Base-by-base conservation (phyloP, 1,140 invertebrate species). In the Drosophila bifasciata region DNA sequence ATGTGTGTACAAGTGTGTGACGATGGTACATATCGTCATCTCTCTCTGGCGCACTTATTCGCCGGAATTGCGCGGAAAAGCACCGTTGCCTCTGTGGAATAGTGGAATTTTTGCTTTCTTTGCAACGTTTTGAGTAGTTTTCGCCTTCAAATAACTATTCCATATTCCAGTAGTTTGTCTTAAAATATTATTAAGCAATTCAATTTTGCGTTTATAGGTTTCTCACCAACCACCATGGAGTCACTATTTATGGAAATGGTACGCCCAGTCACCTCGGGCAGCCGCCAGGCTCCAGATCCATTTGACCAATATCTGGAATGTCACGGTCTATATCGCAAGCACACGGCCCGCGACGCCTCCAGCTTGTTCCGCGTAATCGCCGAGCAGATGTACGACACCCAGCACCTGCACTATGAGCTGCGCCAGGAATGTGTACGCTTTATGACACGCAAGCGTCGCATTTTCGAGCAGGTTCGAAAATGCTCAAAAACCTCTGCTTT, bases 321-420 rank as follows among this genome's bases (percentile, higher is more conserved):
- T 40, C 93, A 96, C 80, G 95, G 95, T 32, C 95, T 95, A 79
- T 97, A 95, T 84, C 93, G 96, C 71, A 98, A 98, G 93, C 94
- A 96, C 76, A 94, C 95, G 45, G 96, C 96, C 41, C 94, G 95
- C 77, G 97, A 98, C 93, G 94, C 96, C 21, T 96, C 95, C 21
- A 97, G 96, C 77, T 92, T 98, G 25, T 98, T 97, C 91, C 93
- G 97, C 70, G 96, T 95, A 13, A 94, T 97, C 23, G 95, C 96
- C 16, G 97, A 98, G 92, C 96, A 97, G 91, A 94, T 97, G 52
- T 97, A 95, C 91, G 93, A 95, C 61, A 96, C 95, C 7, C 96
- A 97, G 92, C 92, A 94, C 74, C 94, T 94, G 91, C 95, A 96
- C 80, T 93, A 95, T 60, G 93, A 93, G 86, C 94, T 97, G 15